These are phyloP conservation scores for Montifringilla adamsi DNA, from an alignment of 2,113 vertebrate species.

Conservation along the genomic window DNA sequence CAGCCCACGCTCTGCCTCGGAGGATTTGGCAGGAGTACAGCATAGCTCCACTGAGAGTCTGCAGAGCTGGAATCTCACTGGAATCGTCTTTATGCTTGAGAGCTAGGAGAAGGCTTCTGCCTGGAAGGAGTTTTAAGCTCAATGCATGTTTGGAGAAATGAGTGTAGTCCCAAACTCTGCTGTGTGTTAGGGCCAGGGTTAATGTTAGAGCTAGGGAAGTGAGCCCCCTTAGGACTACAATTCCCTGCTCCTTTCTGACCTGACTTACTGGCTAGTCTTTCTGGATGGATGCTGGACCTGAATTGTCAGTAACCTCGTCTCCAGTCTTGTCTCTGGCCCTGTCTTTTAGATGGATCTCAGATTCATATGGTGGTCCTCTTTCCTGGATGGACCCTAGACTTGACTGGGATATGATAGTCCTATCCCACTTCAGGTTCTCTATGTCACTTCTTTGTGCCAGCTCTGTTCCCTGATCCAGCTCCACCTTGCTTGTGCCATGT, in stretches of 20 bases:
- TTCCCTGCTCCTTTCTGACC: background rate
- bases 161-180: background rate
- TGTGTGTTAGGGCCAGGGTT: background rate
- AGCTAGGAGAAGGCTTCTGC: background rate
- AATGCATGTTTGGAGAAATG: rapidly evolving
- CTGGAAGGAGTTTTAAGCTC: background rate
- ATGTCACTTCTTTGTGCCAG: background rate
- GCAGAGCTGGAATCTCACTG: background rate
- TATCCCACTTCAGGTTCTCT: background rate
- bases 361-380: background rate
- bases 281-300: background rate
- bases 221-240: background rate
- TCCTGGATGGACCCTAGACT: background rate
- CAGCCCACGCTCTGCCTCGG: background rate
- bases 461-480: background rate
- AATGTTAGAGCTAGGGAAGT: background rate
- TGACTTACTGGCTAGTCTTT: background rate
- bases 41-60: background rate
- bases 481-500: background rate
- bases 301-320: background rate
- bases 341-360: background rate
- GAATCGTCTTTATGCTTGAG: background rate
- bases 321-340: background rate
- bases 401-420: background rate
- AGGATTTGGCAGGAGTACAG: background rate